Conservation (phyloP, 2,888 invertebrate genomes). For the Dioctria linearis region DNA sequence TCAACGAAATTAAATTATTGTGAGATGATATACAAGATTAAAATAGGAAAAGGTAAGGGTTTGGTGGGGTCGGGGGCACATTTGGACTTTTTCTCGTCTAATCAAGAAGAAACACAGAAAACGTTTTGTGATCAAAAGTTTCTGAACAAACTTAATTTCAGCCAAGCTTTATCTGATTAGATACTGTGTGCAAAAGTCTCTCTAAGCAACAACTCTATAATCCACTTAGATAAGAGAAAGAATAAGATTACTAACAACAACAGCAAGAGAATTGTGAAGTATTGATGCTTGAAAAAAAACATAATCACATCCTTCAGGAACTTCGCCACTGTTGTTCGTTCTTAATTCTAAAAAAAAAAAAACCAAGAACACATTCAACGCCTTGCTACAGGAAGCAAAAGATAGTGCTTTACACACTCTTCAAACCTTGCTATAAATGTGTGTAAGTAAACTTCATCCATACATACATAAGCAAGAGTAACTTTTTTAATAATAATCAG, state of each 20-base stretch:
- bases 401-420: conserved; percentile 28
- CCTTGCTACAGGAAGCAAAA: not conserved
- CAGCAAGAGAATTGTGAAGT: too few relatives aligned
- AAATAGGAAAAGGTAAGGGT: not conserved
- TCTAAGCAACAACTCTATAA: conserved; percentile 35
- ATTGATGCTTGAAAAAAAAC: conserved; percentile 4
- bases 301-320: conserved; percentile 31
- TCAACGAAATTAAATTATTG: too few relatives aligned
- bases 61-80: not conserved
- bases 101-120: conserved; percentile 16
- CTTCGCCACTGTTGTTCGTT: conserved; percentile 9
- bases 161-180: conserved; percentile 35
- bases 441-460: too few relatives aligned
- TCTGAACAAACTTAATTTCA: conserved; percentile 44
- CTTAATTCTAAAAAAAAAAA: conserved; percentile 17
- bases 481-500: conserved; percentile 44
- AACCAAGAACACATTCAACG: too few relatives aligned
- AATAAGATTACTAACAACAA: not conserved
- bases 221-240: conserved; percentile 30
- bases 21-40: not conserved
- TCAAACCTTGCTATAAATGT: too few relatives aligned
- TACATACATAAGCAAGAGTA: conserved; percentile 17
- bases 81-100: conserved; percentile 5
- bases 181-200: not conserved
- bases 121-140: conserved; percentile 24